Conservation (phyloP, 2,113 vertebrate species). For the Alligator mississippiensis region DNA sequence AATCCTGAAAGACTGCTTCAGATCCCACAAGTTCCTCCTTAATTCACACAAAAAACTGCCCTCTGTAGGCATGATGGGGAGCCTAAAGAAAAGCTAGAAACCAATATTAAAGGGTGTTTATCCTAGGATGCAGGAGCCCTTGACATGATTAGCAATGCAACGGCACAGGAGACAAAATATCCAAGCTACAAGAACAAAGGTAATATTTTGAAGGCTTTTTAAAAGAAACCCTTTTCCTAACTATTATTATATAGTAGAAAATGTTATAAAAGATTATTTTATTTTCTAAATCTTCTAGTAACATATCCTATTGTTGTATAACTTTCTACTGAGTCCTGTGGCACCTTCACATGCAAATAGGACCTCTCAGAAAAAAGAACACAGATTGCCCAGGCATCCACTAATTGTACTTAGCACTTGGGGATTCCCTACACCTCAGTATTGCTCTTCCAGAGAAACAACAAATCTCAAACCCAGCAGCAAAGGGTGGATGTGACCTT, state of each 20-base stretch:
- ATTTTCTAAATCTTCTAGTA: neutral
- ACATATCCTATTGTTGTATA: neutral
- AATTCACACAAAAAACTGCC: neutral
- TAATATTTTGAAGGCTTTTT: neutral
- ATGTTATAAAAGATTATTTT: neutral
- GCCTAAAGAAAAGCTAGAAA: neutral
- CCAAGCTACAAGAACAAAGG: neutral
- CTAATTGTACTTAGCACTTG: neutral
- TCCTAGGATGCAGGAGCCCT: neutral
- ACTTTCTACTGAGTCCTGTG: rapidly evolving
- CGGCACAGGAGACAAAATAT: neutral
- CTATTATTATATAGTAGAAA: neutral
- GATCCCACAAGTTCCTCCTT: neutral
- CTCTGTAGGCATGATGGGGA: neutral
- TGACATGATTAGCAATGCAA: neutral
- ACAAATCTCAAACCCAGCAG: neutral
- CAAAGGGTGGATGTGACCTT: neutral
- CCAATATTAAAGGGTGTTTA: neutral
- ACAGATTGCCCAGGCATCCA: neutral
- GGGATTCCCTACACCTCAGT: too few species aligned
- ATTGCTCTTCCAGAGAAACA: neutral
- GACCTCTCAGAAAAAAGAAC: neutral
- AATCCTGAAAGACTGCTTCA: neutral
- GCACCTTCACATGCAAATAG: neutral
- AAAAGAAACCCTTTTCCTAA: neutral